Conservation (phyloP, 2,113 vertebrate genomes). For the mouse (Mus musculus) region DNA sequence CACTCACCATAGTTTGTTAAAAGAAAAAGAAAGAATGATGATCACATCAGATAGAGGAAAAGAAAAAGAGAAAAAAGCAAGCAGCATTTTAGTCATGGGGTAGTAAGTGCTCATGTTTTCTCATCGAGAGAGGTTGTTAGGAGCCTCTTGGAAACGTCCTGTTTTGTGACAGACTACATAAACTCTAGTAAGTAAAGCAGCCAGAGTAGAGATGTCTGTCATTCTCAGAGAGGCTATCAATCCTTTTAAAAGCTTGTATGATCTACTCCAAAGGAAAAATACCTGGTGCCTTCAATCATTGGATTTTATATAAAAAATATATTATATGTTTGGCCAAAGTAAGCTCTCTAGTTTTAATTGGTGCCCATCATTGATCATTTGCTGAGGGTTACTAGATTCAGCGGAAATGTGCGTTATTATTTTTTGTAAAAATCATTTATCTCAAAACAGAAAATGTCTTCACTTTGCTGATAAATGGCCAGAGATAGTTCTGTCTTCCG, state of each 20-base stretch:
- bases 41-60: too few species aligned
- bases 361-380: background rate
- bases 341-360: background rate
- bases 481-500: conserved; percentile 9
- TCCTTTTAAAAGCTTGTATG: background rate
- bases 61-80: background rate
- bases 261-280: background rate
- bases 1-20: background rate
- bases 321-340: background rate
- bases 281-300: background rate
- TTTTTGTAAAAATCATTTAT: conserved; percentile 4
- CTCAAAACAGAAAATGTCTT: background rate
- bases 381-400: background rate
- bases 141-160: background rate
- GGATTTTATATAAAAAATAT: conserved; percentile 25
- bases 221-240: background rate
- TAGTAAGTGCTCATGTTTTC: background rate
- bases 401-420: background rate
- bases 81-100: background rate
- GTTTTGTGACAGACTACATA: background rate
- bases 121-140: background rate
- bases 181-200: background rate
- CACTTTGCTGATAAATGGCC: background rate
- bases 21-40: background rate
- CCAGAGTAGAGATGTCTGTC: background rate